Percentiles rank a stretch among this genome's conserved stretches.
These are phyloP conservation scores for Fragum fragum DNA, from an alignment of 2,888 invertebrate species.

Conservation along the genomic window DNA sequence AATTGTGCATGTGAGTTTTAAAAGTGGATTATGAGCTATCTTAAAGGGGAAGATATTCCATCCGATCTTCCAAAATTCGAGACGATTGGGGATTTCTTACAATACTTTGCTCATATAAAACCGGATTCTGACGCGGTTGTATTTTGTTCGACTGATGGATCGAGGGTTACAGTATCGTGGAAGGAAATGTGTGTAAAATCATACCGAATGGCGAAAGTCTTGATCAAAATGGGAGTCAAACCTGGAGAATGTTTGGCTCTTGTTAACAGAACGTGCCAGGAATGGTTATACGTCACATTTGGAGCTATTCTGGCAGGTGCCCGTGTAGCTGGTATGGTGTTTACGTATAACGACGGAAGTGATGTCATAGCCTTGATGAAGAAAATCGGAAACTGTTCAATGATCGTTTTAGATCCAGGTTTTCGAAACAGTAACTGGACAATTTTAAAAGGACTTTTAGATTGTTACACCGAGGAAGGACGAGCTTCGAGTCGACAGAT, in stretches of 20 bases:
- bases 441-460: slow-evolving; percentile 29
- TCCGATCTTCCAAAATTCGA: neutral
- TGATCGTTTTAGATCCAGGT: slow-evolving; percentile 35
- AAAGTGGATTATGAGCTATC: neutral
- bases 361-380: slow-evolving; percentile 38
- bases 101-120: neutral
- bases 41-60: neutral
- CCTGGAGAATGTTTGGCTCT: slow-evolving; percentile 36
- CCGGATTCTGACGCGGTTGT: slow-evolving; percentile 16
- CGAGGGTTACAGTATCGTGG: slow-evolving; percentile 10
- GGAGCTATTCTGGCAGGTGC: slow-evolving; percentile 41
- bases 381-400: slow-evolving; percentile 32
- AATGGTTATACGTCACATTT: slow-evolving; percentile 40
- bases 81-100: slow-evolving; percentile 5
- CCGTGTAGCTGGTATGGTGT: slow-evolving; percentile 19
- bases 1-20: too few species aligned
- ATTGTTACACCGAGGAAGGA: slow-evolving; percentile 16
- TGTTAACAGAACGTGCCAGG: slow-evolving; percentile 40
- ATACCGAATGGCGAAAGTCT: neutral
- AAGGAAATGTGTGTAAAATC: slow-evolving; percentile 26
- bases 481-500: slow-evolving; percentile 16
- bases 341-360: slow-evolving; percentile 49
- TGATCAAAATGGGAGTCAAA: slow-evolving; percentile 27
- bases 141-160: neutral
- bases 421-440: slow-evolving; percentile 32